phyloP scores from a whole-genome alignment of 1,140 invertebrate species.

The Laodelphax striatellus region DNA sequence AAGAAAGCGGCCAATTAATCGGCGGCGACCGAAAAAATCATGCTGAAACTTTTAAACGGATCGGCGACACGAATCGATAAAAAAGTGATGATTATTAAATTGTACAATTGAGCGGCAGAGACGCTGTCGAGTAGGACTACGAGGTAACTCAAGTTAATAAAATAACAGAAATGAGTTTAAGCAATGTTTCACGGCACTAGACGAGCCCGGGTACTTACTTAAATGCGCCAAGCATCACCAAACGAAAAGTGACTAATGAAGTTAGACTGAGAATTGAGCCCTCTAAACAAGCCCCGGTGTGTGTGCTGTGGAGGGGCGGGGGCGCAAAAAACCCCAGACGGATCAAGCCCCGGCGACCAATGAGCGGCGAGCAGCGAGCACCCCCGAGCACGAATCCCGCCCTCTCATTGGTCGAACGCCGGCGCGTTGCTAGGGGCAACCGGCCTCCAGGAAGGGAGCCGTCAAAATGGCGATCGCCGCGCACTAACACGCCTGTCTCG shows the following conservation, averaged over 20 bases:
- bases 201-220: conserved; percentile 15
- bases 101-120: conserved; percentile 9
- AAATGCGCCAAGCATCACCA: conserved; percentile 15
- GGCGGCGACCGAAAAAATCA: no score
- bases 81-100: conserved; percentile 11
- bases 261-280: conserved; percentile 22
- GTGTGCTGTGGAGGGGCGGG: neutral
- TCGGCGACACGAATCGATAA: no score
- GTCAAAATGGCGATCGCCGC: no score
- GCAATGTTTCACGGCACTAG: conserved; percentile 5
- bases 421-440: neutral
- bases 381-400: neutral
- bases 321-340: conserved; percentile 12
- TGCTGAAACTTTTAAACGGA: no score
- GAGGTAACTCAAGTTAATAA: conserved; percentile 15
- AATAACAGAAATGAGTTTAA: conserved; percentile 17
- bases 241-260: conserved; percentile 27
- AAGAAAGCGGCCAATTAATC: no score
- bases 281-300: conserved; percentile 15
- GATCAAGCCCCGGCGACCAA: conserved; percentile 2
- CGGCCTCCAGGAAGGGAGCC: neutral
- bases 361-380: neutral
- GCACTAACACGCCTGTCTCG: no score
- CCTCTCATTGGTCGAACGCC: neutral
- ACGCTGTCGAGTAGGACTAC: neutral